A percentile compares a stretch with the other conserved stretches of the same genome.
These are phyloP conservation scores for Hippopotamus amphibius DNA, from an alignment of 2,113 vertebrate species.

Conservation along the genomic window DNA sequence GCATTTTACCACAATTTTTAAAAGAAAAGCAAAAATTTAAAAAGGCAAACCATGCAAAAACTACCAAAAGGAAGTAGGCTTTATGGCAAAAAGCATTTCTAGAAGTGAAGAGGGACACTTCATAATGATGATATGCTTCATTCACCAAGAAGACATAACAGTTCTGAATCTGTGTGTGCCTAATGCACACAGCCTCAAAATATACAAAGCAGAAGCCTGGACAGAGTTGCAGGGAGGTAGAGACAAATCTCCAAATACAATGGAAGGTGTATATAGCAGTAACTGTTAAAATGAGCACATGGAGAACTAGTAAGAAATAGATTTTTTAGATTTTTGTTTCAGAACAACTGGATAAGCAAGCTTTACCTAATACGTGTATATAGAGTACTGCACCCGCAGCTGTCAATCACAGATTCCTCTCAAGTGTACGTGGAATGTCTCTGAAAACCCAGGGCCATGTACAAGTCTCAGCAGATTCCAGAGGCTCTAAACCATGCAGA, in stretches of 20 bases:
- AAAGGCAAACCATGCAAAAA: not conserved
- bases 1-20: not conserved
- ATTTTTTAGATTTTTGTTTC: not conserved
- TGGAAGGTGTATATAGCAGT: not conserved
- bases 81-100: not conserved
- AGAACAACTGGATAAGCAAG: constrained; percentile 10
- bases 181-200: not conserved
- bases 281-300: not conserved
- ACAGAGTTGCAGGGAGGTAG: not conserved
- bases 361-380: not conserved
- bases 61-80: not conserved
- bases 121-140: not conserved
- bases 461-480: constrained; percentile 72
- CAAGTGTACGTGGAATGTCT: constrained; percentile 46
- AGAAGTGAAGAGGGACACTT: not conserved
- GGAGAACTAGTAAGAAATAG: constrained; percentile 15
- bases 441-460: constrained; percentile 44
- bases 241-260: not conserved
- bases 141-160: not conserved
- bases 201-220: not conserved
- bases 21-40: not conserved
- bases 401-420: constrained; percentile 38
- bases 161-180: not conserved
- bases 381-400: not conserved
- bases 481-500: constrained; percentile 45